A percentile compares a stretch with the other conserved stretches of the same genome.
phyloP scores from a whole-genome alignment of 2,888 invertebrate genomes.

The Pachydiplax longipennis region DNA sequence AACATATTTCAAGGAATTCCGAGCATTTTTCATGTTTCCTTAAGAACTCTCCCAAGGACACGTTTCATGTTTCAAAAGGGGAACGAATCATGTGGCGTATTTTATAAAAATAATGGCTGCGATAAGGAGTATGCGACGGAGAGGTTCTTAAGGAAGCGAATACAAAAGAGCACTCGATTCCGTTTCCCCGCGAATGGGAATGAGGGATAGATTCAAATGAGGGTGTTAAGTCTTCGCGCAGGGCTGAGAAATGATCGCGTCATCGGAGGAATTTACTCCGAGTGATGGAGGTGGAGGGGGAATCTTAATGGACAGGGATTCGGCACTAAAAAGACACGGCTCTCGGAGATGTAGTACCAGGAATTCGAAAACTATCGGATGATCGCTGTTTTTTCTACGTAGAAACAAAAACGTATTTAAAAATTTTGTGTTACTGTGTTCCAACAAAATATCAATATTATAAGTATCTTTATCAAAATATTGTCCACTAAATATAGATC shows the following conservation, averaged over 20 bases:
- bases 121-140: neutral
- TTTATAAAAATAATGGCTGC: neutral
- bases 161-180: slow-evolving; percentile 1
- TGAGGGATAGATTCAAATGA: neutral
- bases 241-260: neutral
- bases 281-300: neutral
- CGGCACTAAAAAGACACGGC: neutral
- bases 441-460: too few species aligned
- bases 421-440: too few species aligned
- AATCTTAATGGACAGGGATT: neutral
- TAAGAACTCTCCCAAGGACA: neutral
- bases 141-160: neutral
- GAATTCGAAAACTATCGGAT: neutral
- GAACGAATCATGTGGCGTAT: neutral
- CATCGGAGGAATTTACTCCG: neutral
- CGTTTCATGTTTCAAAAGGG: neutral
- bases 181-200: neutral
- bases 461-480: too few species aligned
- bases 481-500: too few species aligned
- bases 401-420: too few species aligned
- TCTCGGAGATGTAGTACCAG: neutral
- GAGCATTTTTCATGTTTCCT: neutral
- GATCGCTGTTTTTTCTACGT: neutral
- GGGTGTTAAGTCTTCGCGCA: neutral
- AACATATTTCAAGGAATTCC: neutral